Evolutionary conservation across 2,113 vertebrate genomes (phyloP).

Genomic region (Cyprinus carpio): DNA sequence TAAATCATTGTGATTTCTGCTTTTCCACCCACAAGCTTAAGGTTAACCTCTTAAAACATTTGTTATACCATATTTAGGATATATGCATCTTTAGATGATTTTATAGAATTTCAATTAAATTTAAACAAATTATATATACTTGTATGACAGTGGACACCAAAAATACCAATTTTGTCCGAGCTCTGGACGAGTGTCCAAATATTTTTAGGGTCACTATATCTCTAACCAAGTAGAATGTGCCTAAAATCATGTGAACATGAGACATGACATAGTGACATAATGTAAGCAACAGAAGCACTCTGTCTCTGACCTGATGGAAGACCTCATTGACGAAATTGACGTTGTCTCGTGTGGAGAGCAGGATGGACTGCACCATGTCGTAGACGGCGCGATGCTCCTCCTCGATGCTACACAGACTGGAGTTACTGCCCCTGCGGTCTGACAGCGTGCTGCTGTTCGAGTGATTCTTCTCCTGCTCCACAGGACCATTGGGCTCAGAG

Average conservation of each 20-base stretch:
- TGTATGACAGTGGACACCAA: no score
- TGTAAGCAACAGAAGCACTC: not conserved
- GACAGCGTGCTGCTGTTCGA: constrained; percentile 90
- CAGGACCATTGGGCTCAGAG: constrained; percentile 65
- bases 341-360: constrained; percentile 91
- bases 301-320: constrained; percentile 86
- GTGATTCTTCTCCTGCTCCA: constrained; percentile 84
- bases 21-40: no score
- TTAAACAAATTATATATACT: no score
- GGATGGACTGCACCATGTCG: constrained; percentile 92
- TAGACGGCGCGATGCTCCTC: constrained; percentile 89
- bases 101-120: no score
- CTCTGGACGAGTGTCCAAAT: no score
- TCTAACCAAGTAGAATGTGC: not conserved
- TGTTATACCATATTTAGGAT: no score
- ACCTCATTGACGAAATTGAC: constrained; percentile 98
- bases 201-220: not conserved
- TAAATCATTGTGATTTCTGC: no score
- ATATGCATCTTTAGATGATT: no score
- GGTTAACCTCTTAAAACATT: no score
- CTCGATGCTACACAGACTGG: constrained; percentile 93
- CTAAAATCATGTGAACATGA: not conserved
- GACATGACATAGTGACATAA: no score
- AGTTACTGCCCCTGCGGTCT: constrained; percentile 85
- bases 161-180: no score